Base-by-base conservation (phyloP, 2,113 vertebrate species). In the Egretta garzetta region DNA sequence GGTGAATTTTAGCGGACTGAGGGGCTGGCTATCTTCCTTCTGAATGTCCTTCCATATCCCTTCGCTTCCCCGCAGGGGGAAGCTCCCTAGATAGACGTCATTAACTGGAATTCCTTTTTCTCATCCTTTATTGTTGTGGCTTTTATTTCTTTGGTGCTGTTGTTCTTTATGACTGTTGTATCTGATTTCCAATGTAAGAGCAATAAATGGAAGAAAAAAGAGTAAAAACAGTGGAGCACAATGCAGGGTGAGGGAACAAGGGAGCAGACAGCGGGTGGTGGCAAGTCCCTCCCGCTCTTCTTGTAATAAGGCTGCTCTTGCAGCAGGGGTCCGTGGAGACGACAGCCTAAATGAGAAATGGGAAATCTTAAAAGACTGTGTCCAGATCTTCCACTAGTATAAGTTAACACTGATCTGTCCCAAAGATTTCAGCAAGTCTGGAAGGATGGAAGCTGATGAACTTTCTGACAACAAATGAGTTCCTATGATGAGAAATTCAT, bases 171-270 rank as follows among this genome's bases (percentile, higher is more conserved):
- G 74, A 28, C 52, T 66, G 49, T 45, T 92, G 56, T 94, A 95
- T 93, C 86, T 90, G 86, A 85, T 94, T 94, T 96, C 47, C 80
- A 75, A 73, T 90, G 53, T 91, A 81, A 87, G 66, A 70, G 53
- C 77, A 90, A 85, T 94, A 95, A 95, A 88, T n/a, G 19, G 59
- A 93, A 83, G 62, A 73, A 91, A 41, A 74, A 90, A 64, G 37
- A 47, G 47, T 80, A 35, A 91, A 95, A 88, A 12, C 21, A 62
- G 39, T n/a, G 35, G 56, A 71, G 64, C 41, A 62, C 47, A 82
- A 39, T 43, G 45, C 26, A 70, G 55, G 20, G 30, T 41, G 39
- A 89, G 58, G 81, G 45, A 60, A 81, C 24, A 82, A 72, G 59
- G 39, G 62, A 96, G 20, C 62, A 85, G 62, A 37, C 13, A 81